A percentile compares a stretch with the other conserved stretches of the same genome.
Conservation (phyloP, 2,113 vertebrate species). For the Pipa parva region DNA sequence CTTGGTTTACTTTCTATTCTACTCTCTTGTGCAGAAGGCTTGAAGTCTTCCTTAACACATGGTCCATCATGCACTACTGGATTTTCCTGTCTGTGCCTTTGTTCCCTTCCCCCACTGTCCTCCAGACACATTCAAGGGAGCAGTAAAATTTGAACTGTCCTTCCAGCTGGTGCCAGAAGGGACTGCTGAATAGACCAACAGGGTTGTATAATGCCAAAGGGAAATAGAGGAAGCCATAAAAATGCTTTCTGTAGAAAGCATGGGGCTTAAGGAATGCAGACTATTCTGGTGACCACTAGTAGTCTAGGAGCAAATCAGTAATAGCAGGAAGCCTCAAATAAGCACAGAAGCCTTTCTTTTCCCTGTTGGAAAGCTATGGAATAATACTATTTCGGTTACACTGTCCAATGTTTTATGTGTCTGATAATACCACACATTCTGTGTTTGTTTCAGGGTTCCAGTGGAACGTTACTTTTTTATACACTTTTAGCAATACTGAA, state of each 20-base stretch:
- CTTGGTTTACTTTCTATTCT: neutral
- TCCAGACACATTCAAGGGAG: conserved; percentile 22
- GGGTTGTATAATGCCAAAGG: conserved; percentile 34
- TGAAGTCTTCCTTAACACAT: neutral
- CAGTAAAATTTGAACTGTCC: conserved; percentile 25
- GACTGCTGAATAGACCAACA: conserved; percentile 18
- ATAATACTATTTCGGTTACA: too few species aligned
- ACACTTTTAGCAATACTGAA: too few species aligned
- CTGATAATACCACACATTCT: too few species aligned
- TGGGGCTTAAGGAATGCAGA: conserved; percentile 24
- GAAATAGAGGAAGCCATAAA: conserved; percentile 42
- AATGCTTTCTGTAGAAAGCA: conserved; percentile 28
- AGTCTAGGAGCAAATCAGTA: conserved; percentile 7
- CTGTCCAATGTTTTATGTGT: neutral
- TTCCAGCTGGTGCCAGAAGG: conserved; percentile 34
- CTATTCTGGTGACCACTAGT: conserved; percentile 3
- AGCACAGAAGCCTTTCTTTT: neutral
- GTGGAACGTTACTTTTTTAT: too few species aligned
- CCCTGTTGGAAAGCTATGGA: neutral
- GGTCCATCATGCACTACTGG: neutral
- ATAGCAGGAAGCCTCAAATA: neutral
- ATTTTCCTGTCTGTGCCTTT: neutral
- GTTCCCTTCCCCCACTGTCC: conserved; percentile 13
- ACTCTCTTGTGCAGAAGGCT: conserved; percentile 2
- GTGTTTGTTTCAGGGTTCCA: too few species aligned